phyloP scores from a whole-genome alignment of 2,888 invertebrate species.

The Lochmaea capreae region DNA sequence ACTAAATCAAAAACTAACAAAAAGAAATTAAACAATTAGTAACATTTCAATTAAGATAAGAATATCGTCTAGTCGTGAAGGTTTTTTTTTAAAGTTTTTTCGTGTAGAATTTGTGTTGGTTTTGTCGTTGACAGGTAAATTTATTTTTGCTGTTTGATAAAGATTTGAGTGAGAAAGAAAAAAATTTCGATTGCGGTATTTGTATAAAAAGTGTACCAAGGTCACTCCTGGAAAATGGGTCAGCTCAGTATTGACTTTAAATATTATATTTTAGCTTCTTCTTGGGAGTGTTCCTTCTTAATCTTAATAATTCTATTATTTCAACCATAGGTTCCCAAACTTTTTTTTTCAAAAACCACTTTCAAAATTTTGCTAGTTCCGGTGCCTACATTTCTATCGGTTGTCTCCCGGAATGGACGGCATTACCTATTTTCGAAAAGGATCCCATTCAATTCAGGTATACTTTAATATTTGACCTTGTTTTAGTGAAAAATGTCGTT shows the following conservation, averaged over 20 bases:
- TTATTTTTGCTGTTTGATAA: neutral
- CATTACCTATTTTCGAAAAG: no score
- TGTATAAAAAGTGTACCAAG: conserved; percentile 3
- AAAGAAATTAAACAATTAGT: neutral
- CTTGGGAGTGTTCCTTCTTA: neutral
- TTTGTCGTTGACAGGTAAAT: neutral
- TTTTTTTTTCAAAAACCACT: no score
- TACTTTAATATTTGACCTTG: no score
- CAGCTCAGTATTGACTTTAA: conserved; percentile 16
- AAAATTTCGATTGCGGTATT: neutral
- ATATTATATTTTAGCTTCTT: neutral
- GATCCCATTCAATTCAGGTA: no score
- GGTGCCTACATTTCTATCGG: no score
- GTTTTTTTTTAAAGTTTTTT: neutral
- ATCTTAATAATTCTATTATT: neutral
- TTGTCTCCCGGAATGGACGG: no score
- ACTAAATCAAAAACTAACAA: neutral
- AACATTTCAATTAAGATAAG: neutral
- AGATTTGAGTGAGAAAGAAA: neutral
- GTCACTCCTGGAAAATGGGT: conserved; percentile 21
- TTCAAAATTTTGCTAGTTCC: no score
- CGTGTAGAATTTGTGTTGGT: neutral
- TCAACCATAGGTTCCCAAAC: no score
- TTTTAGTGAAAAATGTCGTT: no score
- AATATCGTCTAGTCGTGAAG: neutral